Evolutionary conservation across 2,888 invertebrate genomes (phyloP), one percentile per base, ranked within the genome.

Genomic region (Mesochorus sp.): DNA sequence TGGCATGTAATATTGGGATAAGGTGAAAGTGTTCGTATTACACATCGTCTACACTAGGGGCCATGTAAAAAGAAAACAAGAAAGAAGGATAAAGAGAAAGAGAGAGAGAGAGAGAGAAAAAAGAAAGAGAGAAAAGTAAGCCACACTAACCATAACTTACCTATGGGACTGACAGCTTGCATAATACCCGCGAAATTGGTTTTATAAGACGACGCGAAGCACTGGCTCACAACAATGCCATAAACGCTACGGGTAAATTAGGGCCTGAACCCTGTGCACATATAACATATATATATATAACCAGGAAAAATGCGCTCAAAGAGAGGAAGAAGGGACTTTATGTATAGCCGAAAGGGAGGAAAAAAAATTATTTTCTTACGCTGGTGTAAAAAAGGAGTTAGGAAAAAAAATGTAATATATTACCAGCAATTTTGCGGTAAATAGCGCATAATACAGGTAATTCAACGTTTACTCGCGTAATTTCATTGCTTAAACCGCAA

Each of bases 131-230:
- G 39, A 59, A 28, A 51, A 14, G 24, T 47, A 51, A 55, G 87
- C 87, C 80, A 87, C 82, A 85, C 84, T 84, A 83, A 87, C 85
- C 86, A 88, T 89, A 89, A 89, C 85, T 89, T 88, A 88, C 85
- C 85, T 82, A 85, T 84, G 86, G 87, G 86, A 88, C 88, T 89
- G 89, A 89, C 89, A 89, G 89, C 88, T 89, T 89, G 89, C 89
- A 89, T 89, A 89, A 89, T 89, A 89, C 85, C 89, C 89, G 89
- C 89, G 89, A 89, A 89, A 89, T 89, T 89, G 89, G 89, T 89
- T 89, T 89, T 89, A 89, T 89, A 89, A 89, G 88, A 87, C 86
- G 89, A 87, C 86, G 88, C 84, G 84, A 85, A 85, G 85, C 85
- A 84, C 85, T 84, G 85, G 84, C 86, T 88, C 87, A 86, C 88